These are phyloP conservation scores for Onychomys leucogaster DNA, from an alignment of 2,797 vertebrate genomes.

Conservation along the genomic window DNA sequence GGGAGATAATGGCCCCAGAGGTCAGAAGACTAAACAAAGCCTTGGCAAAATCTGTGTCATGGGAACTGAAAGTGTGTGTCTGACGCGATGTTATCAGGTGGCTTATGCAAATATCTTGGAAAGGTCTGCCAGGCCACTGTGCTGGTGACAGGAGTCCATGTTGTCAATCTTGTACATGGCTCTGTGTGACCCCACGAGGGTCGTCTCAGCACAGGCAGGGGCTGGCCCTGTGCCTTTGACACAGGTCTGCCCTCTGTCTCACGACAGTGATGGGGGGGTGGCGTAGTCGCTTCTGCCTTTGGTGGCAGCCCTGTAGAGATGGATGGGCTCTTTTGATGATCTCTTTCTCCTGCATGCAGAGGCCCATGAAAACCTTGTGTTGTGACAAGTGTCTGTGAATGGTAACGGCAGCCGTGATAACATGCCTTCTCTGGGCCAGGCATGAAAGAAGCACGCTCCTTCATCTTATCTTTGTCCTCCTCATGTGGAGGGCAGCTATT, in stretches of 20 bases:
- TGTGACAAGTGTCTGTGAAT: not conserved
- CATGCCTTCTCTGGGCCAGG: fast-evolving
- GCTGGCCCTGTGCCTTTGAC: fast-evolving
- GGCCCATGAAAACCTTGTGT: fast-evolving
- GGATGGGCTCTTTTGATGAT: not conserved
- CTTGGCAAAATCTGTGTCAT: not conserved
- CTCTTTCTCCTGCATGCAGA: fast-evolving
- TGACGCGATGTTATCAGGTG: not conserved
- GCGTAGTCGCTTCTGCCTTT: not conserved
- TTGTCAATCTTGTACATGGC: fast-evolving
- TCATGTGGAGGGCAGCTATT: fast-evolving
- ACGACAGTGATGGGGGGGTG: fast-evolving
- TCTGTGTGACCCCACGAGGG: fast-evolving
- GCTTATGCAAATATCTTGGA: not conserved
- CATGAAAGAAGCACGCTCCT: fast-evolving
- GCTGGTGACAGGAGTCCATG: not conserved
- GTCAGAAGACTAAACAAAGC: not conserved
- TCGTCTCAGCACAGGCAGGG: fast-evolving
- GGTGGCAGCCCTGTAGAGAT: not conserved
- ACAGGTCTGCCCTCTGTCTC: fast-evolving
- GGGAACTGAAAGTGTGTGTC: not conserved
- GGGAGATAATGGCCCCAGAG: not conserved
- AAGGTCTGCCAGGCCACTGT: not conserved
- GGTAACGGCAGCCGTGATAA: no score
- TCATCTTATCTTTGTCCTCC: not conserved